Base-by-base conservation (phyloP, 2,797 vertebrate species). In the Lophius americanus region DNA sequence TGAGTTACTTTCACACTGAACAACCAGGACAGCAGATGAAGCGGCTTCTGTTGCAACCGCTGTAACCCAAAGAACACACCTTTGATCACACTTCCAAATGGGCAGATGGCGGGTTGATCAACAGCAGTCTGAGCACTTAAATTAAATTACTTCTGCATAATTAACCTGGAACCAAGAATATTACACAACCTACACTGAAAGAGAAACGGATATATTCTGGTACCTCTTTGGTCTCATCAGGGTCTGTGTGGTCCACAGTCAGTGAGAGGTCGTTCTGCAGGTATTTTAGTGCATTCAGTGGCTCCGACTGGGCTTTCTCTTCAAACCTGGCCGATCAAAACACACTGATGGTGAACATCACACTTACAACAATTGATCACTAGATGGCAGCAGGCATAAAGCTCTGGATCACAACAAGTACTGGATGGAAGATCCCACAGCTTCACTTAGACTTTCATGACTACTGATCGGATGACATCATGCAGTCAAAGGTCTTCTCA, bases 211-310 rank as follows among this genome's bases (percentile, higher is more conserved):
- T 38, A 10, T 42, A 9, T 12, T 44, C 7, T 1, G 12, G 46
- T 81, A 99, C 98, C 97, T 99, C 97, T 94, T 99, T 98, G 72
- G 96, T 98, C 88, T 99, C 98, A 68, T 97, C 95, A 0, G 97
- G 98, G 91, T 99, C 96, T 0, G 95, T 96, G 91, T 99, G 98
- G 94, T 99, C 98, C 91, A 99, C 98, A 0, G 98, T 99, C 65
- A 97, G 93, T 3, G 95, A 98, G 62, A 99, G 93, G 84, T 99
- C 97, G 4, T 99, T 98, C 91, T 99, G 98, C 81, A 99, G 94
- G 84, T 99, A 99, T 83, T 97, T 98, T 69, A 99, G 93, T 48
- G 98, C 98, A 82, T 88, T 96, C 52, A 99, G 93, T 2, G 98
- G 98, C 76, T 99, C 98, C 0, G 96, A 95, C 72, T 97, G 96